Evolutionary conservation across 2,113 vertebrate species (phyloP).

Genomic region (Periophthalmus modestus): DNA sequence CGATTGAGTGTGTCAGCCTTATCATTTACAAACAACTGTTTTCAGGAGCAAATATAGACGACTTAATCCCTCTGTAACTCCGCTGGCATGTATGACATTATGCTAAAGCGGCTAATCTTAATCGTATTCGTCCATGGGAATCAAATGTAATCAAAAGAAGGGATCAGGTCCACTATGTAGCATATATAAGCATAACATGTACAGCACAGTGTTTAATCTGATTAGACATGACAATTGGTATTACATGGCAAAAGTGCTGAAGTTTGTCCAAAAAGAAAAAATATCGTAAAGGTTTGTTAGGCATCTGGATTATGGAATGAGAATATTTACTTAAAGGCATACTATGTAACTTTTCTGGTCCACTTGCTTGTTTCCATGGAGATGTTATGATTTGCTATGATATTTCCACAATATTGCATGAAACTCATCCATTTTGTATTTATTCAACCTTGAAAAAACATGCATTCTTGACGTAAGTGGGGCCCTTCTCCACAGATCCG

Average conservation of each 20-base stretch:
- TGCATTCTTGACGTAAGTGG: no score
- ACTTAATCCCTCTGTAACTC: constrained; percentile 49
- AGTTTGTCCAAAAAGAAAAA: neutral
- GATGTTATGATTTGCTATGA: no score
- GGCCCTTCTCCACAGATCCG: no score
- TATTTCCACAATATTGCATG: no score
- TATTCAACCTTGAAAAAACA: no score
- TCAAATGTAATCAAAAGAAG: constrained; percentile 27
- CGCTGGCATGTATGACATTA: constrained; percentile 56
- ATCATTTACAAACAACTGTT: constrained; percentile 56
- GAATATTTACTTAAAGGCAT: no score
- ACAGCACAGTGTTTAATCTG: neutral
- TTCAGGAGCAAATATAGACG: constrained; percentile 51
- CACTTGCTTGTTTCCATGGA: no score
- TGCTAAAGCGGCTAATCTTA: constrained; percentile 37
- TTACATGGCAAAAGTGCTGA: neutral
- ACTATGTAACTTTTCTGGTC: no score
- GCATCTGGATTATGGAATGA: no score
- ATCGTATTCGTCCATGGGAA: constrained; percentile 45
- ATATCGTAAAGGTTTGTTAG: neutral
- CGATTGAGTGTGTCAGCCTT: constrained; percentile 58
- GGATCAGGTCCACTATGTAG: constrained; percentile 12
- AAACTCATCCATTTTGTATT: no score
- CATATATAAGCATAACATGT: neutral
- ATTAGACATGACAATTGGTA: neutral